These are phyloP conservation scores for Clivina fossor DNA, from an alignment of 2,888 invertebrate species.

Conservation along the genomic window DNA sequence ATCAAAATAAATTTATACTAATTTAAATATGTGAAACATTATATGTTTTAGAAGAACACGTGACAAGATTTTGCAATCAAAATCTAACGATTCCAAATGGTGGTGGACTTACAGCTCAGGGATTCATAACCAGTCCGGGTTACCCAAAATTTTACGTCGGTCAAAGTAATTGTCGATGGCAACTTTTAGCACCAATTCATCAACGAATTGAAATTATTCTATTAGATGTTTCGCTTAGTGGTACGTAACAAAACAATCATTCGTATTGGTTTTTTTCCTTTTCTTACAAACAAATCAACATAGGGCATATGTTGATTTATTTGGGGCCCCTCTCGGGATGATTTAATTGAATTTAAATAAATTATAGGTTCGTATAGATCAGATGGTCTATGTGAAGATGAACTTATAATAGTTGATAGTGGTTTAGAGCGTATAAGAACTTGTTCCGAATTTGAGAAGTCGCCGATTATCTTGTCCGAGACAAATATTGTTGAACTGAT, in stretches of 20 bases:
- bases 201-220: constrained; percentile 67
- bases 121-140: constrained; percentile 70
- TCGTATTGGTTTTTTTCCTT: too few species aligned
- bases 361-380: background rate
- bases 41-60: constrained; percentile 51
- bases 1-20: background rate
- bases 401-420: constrained; percentile 6
- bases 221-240: constrained; percentile 70
- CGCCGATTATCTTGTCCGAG: constrained; percentile 8
- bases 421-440: background rate
- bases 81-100: constrained; percentile 51
- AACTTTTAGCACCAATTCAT: constrained; percentile 61
- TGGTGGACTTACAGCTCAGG: constrained; percentile 56
- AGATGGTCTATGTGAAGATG: constrained; percentile 12
- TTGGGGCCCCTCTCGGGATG: too few species aligned
- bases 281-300: too few species aligned
- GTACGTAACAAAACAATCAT: too few species aligned
- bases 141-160: constrained; percentile 76
- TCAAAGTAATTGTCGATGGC: constrained; percentile 67
- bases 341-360: background rate
- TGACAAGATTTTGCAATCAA: constrained; percentile 56
- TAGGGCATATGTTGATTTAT: too few species aligned
- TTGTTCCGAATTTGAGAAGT: constrained; percentile 3
- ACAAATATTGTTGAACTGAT: constrained; percentile 3
- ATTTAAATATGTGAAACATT: constrained; percentile 1